Percentiles rank a stretch among this genome's conserved stretches.
Evolutionary conservation across 2,888 invertebrate species (phyloP).

Genomic region (Drosophila gaucha): DNA sequence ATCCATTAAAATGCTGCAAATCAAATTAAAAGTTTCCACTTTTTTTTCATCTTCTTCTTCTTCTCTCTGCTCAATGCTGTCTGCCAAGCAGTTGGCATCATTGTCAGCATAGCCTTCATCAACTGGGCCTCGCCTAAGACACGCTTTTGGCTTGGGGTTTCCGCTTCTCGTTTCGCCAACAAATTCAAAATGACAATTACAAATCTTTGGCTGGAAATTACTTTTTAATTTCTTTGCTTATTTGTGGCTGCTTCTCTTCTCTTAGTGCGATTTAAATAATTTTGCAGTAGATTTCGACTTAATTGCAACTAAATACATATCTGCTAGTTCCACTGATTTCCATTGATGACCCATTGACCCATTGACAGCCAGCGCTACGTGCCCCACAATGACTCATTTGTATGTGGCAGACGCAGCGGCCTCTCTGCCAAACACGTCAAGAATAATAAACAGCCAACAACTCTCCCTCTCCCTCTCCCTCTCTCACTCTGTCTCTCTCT

Average conservation of each 20-base stretch:
- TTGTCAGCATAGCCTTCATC: slow-evolving; percentile 57
- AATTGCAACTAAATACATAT: no score
- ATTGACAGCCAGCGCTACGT: slow-evolving; percentile 54
- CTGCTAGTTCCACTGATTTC: slow-evolving; percentile 41
- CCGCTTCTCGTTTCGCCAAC: slow-evolving; percentile 40
- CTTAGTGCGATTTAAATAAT: slow-evolving; percentile 7
- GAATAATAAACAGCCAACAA: slow-evolving; percentile 68
- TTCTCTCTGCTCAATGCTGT: slow-evolving; percentile 8
- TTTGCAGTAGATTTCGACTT: slow-evolving; percentile 2
- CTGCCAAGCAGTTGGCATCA: slow-evolving; percentile 53
- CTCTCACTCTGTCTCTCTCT: neutral
- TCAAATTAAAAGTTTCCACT: slow-evolving; percentile 81
- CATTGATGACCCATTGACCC: slow-evolving; percentile 69
- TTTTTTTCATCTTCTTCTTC: slow-evolving; percentile 13
- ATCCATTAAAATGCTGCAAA: slow-evolving; percentile 82
- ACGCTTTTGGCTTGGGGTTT: neutral
- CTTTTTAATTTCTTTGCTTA: slow-evolving; percentile 76
- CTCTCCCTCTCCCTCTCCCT: neutral
- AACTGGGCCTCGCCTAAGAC: slow-evolving; percentile 29
- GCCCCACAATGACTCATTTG: slow-evolving; percentile 72
- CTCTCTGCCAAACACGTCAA: slow-evolving; percentile 59
- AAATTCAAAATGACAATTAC: slow-evolving; percentile 71
- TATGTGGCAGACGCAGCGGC: slow-evolving; percentile 66
- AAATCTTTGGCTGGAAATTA: slow-evolving; percentile 67
- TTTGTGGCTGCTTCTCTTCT: slow-evolving; percentile 50